phyloP scores from a whole-genome alignment of 1,140 invertebrate species.

The Triops longicaudatus region DNA sequence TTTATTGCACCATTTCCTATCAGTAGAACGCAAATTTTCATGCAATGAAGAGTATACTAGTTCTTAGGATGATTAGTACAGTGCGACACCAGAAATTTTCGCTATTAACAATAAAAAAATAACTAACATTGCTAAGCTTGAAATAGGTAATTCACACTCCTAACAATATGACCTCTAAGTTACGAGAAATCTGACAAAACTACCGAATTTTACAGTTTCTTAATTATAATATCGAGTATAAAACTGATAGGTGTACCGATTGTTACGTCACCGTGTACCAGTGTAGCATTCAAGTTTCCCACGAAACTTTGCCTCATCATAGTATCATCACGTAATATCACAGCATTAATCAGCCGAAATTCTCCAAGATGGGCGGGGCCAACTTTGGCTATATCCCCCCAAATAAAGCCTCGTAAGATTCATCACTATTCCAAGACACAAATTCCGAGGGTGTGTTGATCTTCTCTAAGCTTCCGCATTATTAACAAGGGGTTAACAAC shows the following conservation, averaged over 20 bases:
- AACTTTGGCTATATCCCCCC: not conserved
- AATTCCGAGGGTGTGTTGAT: not conserved
- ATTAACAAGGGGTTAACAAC: not conserved
- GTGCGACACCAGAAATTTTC: too few relatives aligned
- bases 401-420: not conserved
- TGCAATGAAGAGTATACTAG: too few relatives aligned
- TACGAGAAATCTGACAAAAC: not conserved
- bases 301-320: not conserved
- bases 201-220: not conserved
- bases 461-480: not conserved
- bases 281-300: not conserved
- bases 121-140: too few relatives aligned
- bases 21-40: too few relatives aligned
- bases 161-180: too few relatives aligned
- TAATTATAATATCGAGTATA: too few relatives aligned
- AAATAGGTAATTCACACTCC: too few relatives aligned
- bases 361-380: not conserved
- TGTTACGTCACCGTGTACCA: too few relatives aligned
- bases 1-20: too few relatives aligned
- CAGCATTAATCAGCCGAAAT: not conserved
- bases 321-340: not conserved
- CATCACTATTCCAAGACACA: not conserved
- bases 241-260: too few relatives aligned
- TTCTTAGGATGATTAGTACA: too few relatives aligned
- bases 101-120: too few relatives aligned